Conservation (phyloP, 30 jellyfish, hydroid and myxozoan genomes). For the Pseudorhiza aurosa region DNA sequence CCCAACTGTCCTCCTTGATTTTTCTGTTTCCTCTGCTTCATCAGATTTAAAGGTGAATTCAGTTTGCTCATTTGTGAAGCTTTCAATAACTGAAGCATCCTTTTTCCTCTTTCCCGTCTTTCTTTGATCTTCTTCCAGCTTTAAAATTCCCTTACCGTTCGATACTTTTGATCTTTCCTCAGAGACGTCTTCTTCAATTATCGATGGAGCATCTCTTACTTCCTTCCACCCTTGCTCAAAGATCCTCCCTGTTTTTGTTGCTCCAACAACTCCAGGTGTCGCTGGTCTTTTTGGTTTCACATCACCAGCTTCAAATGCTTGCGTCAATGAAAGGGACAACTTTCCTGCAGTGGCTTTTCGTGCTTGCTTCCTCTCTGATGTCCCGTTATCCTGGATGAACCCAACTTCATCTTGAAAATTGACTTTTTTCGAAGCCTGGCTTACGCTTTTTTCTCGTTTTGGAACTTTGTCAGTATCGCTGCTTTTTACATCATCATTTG, state of each 20-base stretch:
- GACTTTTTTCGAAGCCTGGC: slow-evolving; percentile 5
- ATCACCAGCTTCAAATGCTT: slow-evolving; percentile 2
- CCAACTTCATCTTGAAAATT: slow-evolving; percentile 26
- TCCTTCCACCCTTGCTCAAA: background rate
- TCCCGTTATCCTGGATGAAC: slow-evolving; percentile 12
- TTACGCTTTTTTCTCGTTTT: background rate
- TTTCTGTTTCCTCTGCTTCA: background rate
- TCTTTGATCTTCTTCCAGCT: slow-evolving; percentile 5
- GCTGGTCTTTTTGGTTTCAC: slow-evolving; percentile 27
- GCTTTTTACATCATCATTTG: background rate
- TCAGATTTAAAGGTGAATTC: no score
- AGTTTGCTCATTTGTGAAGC: no score
- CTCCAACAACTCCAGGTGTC: slow-evolving; percentile 16
- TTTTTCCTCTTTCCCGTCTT: background rate
- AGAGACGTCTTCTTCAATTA: background rate
- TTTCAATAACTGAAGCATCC: no score
- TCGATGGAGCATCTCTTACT: background rate
- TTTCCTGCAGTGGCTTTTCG: slow-evolving; percentile 12
- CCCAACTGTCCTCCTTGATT: slow-evolving; percentile 8
- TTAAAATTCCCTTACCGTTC: background rate
- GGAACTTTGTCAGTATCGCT: background rate
- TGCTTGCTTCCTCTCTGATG: background rate
- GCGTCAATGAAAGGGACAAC: slow-evolving; percentile 20
- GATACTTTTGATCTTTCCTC: background rate
- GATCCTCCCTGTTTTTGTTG: background rate